A percentile compares a stretch with the other conserved stretches of the same genome.
Conservation (phyloP, 92 coral and sea anemone genomes). For the Siderastrea siderea region DNA sequence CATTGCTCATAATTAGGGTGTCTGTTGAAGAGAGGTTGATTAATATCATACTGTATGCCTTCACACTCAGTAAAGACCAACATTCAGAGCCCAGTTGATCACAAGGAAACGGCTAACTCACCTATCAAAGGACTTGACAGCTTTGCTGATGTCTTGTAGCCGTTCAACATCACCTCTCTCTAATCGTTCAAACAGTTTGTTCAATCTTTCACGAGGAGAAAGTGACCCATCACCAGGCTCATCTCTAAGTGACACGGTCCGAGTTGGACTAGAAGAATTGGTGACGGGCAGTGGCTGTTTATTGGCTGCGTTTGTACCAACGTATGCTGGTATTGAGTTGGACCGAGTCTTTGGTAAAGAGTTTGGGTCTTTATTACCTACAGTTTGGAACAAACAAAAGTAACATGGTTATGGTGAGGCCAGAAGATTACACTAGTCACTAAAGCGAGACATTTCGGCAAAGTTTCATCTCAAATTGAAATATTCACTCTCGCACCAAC, state of each 20-base stretch:
- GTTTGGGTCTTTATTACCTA: neutral
- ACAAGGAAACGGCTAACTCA: neutral
- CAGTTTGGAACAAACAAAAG: neutral
- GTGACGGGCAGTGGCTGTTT: constrained; percentile 44
- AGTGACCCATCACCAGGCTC: constrained; percentile 51
- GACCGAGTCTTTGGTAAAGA: constrained; percentile 25
- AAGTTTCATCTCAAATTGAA: too few relatives aligned
- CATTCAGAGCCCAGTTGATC: neutral
- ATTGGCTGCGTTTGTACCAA: neutral
- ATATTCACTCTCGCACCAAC: too few relatives aligned
- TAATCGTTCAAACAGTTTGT: constrained; percentile 75
- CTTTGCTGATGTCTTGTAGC: constrained; percentile 85
- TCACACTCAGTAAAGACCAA: neutral
- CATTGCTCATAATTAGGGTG: too few relatives aligned
- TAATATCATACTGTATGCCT: neutral
- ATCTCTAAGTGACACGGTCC: constrained; percentile 25
- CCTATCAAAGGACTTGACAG: constrained; percentile 97
- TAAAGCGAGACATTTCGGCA: too few relatives aligned
- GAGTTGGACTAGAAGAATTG: constrained; percentile 48
- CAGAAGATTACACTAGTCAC: too few relatives aligned
- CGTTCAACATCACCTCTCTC: constrained; percentile 84
- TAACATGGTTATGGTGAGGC: neutral
- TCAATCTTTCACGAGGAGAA: constrained; percentile 67
- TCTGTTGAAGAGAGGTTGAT: too few relatives aligned
- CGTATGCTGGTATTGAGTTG: constrained; percentile 7